Evolutionary conservation across 2,797 vertebrate species (phyloP).

Genomic region (Molossus alvarezi): DNA sequence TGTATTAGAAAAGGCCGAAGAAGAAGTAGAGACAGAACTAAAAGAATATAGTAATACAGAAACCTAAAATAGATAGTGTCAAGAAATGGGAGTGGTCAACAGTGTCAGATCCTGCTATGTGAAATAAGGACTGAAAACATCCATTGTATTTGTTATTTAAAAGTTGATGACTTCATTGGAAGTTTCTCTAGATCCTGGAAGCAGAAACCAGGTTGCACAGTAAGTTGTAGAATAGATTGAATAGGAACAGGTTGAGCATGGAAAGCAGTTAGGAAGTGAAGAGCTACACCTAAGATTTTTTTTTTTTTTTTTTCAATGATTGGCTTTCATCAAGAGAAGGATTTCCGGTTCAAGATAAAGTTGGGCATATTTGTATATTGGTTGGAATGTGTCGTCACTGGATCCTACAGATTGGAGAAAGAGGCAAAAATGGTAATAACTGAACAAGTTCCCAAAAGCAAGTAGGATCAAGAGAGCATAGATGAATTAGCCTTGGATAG

Average conservation of each 20-base stretch:
- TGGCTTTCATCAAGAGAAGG: slow-evolving; percentile 28
- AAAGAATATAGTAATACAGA: slow-evolving; percentile 13
- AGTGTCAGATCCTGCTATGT: slow-evolving; percentile 30
- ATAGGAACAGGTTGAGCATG: neutral
- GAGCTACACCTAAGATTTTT: neutral
- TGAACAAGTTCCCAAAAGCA: slow-evolving; percentile 12
- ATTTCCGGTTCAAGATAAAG: slow-evolving; percentile 49
- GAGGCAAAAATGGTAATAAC: neutral
- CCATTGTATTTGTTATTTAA: neutral
- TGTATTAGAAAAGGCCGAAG: slow-evolving; percentile 62
- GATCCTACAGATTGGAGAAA: slow-evolving; percentile 6
- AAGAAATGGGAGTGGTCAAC: slow-evolving; percentile 20
- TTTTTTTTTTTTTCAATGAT: neutral
- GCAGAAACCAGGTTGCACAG: slow-evolving; percentile 24
- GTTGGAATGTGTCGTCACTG: neutral
- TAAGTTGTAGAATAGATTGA: slow-evolving; percentile 40
- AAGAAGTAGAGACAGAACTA: slow-evolving; percentile 1
- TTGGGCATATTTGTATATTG: slow-evolving; percentile 32
- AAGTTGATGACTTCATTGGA: slow-evolving; percentile 55
- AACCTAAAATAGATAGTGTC: neutral
- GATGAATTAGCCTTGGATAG: slow-evolving; percentile 5
- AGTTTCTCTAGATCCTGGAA: slow-evolving; percentile 44
- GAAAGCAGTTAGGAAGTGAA: neutral
- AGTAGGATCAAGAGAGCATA: neutral
- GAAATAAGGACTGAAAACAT: slow-evolving; percentile 28